Percentiles rank a stretch among this genome's conserved stretches.
Conservation (phyloP, 2,797 vertebrate species). For the Trichosurus vulpecula region DNA sequence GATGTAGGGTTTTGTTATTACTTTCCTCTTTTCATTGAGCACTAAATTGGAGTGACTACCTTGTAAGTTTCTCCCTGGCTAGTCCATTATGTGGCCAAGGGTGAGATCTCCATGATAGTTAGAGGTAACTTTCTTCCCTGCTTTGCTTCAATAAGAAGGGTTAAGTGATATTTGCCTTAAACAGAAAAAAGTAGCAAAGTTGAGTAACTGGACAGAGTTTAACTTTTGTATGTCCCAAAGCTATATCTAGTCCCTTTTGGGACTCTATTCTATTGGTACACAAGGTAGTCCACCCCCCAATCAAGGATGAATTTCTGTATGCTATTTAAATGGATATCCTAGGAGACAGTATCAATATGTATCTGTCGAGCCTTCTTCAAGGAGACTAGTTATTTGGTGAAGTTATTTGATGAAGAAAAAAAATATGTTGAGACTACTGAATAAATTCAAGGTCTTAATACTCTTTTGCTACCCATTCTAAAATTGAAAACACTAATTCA, state of each 20-base stretch:
- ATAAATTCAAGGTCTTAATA: not conserved
- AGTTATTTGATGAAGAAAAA: not conserved
- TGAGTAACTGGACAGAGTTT: not conserved
- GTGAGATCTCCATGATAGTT: not conserved
- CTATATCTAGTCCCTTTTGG: not conserved
- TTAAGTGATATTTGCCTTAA: not conserved
- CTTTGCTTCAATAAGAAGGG: not conserved
- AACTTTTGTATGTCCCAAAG: not conserved
- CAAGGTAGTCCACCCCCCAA: not conserved
- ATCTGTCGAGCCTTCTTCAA: not conserved
- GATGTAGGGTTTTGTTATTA: not conserved
- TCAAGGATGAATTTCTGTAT: not conserved
- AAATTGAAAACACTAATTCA: not conserved
- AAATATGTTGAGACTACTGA: not conserved
- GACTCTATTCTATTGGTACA: not conserved
- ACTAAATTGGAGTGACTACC: not conserved
- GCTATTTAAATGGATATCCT: not conserved
- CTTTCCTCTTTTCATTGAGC: not conserved
- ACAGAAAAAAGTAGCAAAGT: not conserved
- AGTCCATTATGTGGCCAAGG: not conserved
- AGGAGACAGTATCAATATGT: not conserved
- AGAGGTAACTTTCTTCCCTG: not conserved
- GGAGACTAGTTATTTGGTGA: not conserved
- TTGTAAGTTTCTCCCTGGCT: not conserved
- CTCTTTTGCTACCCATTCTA: not conserved